Base-by-base conservation (phyloP, 2,797 vertebrate genomes). In the Australoheros facetus region DNA sequence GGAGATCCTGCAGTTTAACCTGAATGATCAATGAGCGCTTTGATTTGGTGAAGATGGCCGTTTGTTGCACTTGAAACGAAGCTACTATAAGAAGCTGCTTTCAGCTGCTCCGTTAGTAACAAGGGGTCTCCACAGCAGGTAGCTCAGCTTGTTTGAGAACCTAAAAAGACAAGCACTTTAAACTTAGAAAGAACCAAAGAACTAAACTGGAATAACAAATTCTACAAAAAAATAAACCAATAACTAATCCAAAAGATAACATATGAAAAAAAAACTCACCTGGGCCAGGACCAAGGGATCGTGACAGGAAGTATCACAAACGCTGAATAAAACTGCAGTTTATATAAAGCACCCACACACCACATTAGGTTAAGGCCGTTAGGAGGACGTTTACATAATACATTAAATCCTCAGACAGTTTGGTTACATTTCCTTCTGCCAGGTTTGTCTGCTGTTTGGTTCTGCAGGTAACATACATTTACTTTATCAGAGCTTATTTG, bases 21-120 rank as follows among this genome's bases (percentile, higher is more conserved):
- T 53, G 34, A 73, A 71, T 73, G 73, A 88, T 88, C 73, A 73
- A 84, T 77, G 69, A 79, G 39, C 0, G 9, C 66, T 69, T 32
- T 51, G 62, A 84, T 60, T 32, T 7, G 5, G n/a, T 48, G 53
- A 71, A n/a, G 58, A 54, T 53, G 53, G 45, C 66, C 26, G 11
- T 48, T 56, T 14, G 58, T 70, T 75, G 64, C 59, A 26, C 53
- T 59, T 28, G 28, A 64, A 64, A 28, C 0, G 14, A 64, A 64
- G 2, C 37, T 64, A 13, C 60, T 64, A 23, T 6, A 3, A 64
- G 60, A 17, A 45, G 37, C 0, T 64, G 26, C 60, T 64, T 45
- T 45, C 37, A 64, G 21, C 21, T 7, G 5, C 60, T 64, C 21
- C 14, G 14, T 45, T 64, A 64, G 45, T 64, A 8, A 64, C 39